These are phyloP conservation scores for Rhyacophila brunnea DNA, from an alignment of 1,140 invertebrate genomes.

Conservation along the genomic window DNA sequence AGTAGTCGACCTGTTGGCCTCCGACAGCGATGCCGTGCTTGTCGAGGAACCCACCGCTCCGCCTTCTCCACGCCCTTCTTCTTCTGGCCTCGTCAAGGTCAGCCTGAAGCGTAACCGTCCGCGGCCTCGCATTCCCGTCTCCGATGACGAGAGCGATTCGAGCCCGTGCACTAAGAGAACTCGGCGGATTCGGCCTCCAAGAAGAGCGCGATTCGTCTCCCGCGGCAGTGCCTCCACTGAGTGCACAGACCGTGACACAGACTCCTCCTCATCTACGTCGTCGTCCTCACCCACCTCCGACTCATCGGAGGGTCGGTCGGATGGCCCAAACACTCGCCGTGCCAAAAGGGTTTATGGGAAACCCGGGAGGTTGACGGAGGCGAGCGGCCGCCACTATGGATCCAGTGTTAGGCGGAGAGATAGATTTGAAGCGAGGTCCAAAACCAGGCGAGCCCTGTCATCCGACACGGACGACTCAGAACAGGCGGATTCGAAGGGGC, in stretches of 20 bases:
- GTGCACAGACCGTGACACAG: conserved; percentile 26
- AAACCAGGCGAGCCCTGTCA: too few relatives aligned
- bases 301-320: background rate
- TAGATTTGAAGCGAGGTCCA: too few relatives aligned
- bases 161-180: background rate
- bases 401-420: too few relatives aligned
- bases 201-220: background rate
- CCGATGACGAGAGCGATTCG: conserved; percentile 16
- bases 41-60: conserved; percentile 40
- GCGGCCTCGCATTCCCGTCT: conserved; percentile 2
- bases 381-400: too few relatives aligned
- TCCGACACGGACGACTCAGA: too few relatives aligned
- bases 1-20: conserved; percentile 55
- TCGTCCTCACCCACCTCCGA: background rate
- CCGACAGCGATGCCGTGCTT: conserved; percentile 59
- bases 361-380: too few relatives aligned
- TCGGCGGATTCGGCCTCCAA: conserved; percentile 2
- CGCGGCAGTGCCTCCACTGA: conserved; percentile 17
- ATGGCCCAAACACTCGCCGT: background rate
- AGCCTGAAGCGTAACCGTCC: conserved; percentile 18
- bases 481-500: too few relatives aligned
- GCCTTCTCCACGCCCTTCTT: conserved; percentile 12
- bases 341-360: too few relatives aligned
- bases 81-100: conserved; percentile 23
- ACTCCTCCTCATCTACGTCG: conserved; percentile 8